Conservation (phyloP, 2,888 invertebrate species). For the Allolobophora icterica region DNA sequence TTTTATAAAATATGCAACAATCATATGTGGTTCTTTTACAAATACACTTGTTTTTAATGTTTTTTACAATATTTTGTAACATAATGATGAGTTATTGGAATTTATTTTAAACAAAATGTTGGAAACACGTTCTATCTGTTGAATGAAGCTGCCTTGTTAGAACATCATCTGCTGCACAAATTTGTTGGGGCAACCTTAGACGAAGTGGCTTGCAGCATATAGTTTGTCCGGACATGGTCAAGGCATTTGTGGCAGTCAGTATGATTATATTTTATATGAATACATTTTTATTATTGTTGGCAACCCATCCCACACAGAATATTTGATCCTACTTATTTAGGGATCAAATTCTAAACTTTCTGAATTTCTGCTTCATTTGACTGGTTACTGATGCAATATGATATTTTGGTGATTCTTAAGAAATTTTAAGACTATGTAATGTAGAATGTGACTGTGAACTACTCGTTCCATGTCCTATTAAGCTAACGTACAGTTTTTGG, state of each 20-base stretch:
- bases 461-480: background rate
- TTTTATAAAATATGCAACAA: background rate
- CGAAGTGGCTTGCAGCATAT: background rate
- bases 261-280: background rate
- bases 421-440: background rate
- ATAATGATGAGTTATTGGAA: background rate
- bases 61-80: background rate
- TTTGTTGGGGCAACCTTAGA: background rate
- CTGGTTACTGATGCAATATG: background rate
- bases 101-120: background rate
- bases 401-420: background rate
- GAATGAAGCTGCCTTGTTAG: constrained; percentile 12
- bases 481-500: background rate
- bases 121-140: constrained; percentile 13
- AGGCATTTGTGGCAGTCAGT: constrained; percentile 34
- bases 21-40: background rate
- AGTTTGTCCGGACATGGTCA: constrained; percentile 32
- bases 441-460: background rate
- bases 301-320: no score
- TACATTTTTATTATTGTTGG: no score
- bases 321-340: no score
- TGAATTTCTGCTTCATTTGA: no score
- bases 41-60: background rate
- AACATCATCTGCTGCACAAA: background rate
- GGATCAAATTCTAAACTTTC: no score